phyloP scores from a whole-genome alignment of 2,113 vertebrate species.

The Prochilodus magdalenae region DNA sequence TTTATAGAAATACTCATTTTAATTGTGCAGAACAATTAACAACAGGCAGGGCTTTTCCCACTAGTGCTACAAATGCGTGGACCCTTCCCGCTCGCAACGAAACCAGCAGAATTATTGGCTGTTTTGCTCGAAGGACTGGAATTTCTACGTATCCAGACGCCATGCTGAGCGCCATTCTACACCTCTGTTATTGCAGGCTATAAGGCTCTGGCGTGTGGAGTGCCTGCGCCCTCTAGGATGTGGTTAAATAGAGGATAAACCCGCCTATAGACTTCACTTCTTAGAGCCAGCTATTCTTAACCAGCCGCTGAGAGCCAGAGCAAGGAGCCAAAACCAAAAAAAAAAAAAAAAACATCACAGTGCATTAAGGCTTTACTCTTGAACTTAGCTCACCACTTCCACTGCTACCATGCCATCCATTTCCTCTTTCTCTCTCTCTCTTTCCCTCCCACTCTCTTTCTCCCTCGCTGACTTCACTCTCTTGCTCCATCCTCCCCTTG shows the following conservation, averaged over 20 bases:
- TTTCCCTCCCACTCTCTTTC: slow-evolving; percentile 52
- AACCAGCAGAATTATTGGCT: no score
- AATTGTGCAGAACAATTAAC: no score
- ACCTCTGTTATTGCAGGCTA: no score
- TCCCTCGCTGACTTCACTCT: no score
- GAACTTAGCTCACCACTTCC: not conserved
- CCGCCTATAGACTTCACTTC: not conserved
- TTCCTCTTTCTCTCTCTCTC: slow-evolving; percentile 3
- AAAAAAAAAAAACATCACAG: slow-evolving; percentile 33
- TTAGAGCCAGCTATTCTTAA: slow-evolving; percentile 23
- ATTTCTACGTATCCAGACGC: no score
- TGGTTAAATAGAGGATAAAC: not conserved
- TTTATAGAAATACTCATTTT: no score
- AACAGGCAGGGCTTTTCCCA: no score
- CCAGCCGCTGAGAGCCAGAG: not conserved
- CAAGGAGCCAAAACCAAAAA: not conserved
- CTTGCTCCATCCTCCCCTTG: slow-evolving; percentile 23
- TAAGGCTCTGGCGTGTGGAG: not conserved
- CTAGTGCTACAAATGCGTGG: no score
- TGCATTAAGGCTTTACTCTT: slow-evolving; percentile 46
- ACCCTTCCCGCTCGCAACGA: no score
- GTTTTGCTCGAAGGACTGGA: no score
- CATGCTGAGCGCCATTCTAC: no score
- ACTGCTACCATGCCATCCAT: not conserved
- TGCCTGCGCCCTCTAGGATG: not conserved